Percentiles rank a stretch among this genome's conserved stretches.
phyloP scores from a whole-genome alignment of 2,888 invertebrate species.

The Monopis laevigella region DNA sequence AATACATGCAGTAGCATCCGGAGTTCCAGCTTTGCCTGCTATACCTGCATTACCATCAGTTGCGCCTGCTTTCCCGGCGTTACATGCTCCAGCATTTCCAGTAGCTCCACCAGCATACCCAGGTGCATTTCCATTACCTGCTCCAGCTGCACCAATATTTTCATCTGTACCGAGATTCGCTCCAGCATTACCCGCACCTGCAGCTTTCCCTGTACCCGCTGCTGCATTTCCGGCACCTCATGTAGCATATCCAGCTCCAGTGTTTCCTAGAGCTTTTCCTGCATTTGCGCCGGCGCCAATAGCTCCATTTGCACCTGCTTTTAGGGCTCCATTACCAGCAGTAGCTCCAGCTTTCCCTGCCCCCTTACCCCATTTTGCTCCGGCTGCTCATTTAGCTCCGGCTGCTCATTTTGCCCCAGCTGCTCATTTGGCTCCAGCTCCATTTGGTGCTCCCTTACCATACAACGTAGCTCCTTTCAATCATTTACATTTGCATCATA shows the following conservation, averaged over 20 bases:
- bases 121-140: conserved; percentile 18
- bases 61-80: conserved; percentile 23
- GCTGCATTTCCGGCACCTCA: conserved; percentile 6
- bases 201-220: conserved; percentile 12
- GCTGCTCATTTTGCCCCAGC: conserved; percentile 25
- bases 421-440: conserved; percentile 26
- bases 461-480: conserved; percentile 38
- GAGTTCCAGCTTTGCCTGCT: conserved; percentile 24
- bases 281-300: conserved; percentile 20
- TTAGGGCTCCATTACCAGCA: conserved; percentile 26
- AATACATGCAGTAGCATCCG: conserved; percentile 47
- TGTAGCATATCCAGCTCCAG: conserved; percentile 19
- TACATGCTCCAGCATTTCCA: conserved; percentile 23
- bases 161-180: conserved; percentile 23
- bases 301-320: conserved; percentile 25
- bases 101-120: conserved; percentile 19
- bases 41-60: conserved; percentile 20
- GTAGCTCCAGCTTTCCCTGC: conserved; percentile 20
- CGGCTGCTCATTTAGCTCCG: conserved; percentile 16
- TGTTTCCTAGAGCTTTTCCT: conserved; percentile 19
- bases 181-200: conserved; percentile 19
- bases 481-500: conserved; percentile 48
- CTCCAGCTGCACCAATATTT: conserved; percentile 23
- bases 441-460: conserved; percentile 25
- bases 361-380: conserved; percentile 23